Base-by-base conservation (phyloP, 2,797 vertebrate genomes). In the Gymnopithys bicolor region DNA sequence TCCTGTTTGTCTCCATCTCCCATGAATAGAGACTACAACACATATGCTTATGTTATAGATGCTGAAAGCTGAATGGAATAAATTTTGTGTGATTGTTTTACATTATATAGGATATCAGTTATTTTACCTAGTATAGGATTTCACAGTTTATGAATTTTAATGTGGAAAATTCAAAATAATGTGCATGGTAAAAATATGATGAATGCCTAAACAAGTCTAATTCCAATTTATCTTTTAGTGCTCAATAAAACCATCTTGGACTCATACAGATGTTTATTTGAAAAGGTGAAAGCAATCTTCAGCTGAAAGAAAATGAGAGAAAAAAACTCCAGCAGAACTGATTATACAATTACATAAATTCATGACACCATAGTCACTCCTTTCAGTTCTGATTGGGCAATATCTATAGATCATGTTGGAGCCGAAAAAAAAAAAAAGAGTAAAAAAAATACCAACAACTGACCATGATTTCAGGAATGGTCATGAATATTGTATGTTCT, bases 391-490 rank as follows among this genome's bases (percentile, higher is more conserved):
- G 11, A 24, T n/a, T 19, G 14, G 5, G 19, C 13, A 33, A 23
- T 28, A 32, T 19, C 3, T 70, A 30, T 14, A 74, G 17, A 12
- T 33, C 6, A 19, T 39, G 22, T 17, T 17, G 32, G 5, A 60
- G 62, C 11, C 48, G 23, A 28, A 4, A 14, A 32, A 53, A 0
- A 9, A n/a, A 27, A 30, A 37, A 46, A 52, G 9, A 41, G 41
- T 3, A 4, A 13, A 4, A 30, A 35, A 23, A 9, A 30, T 8
- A 48, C 2, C 12, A 21, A 9, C 1, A n/a, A 7, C 3, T 13
- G 13, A 53, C 9, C 5, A 10, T 37, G 22, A 37, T 67, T 84
- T 59, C 24, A 56, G 21, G 41, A 25, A 32, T 7, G 1, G 33
- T 43, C 10, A 35, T 62, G 8, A 51, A 67, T 62, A 46, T 9